These are phyloP conservation scores for Paracanthobrama guichenoti DNA, from an alignment of 2,113 vertebrate genomes.

Conservation along the genomic window DNA sequence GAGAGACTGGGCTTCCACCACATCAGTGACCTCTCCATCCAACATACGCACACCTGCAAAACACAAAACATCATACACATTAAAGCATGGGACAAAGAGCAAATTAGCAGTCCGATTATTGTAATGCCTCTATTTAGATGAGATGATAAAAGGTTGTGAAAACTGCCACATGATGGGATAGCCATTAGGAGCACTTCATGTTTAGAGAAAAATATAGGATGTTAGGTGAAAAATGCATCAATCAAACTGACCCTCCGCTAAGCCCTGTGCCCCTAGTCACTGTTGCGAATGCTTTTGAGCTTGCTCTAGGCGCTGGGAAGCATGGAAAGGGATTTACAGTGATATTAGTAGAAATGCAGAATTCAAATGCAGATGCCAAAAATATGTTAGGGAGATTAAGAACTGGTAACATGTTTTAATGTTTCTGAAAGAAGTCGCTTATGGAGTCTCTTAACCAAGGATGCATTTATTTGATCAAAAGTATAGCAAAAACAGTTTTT, in stretches of 20 bases:
- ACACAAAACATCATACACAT: constrained; percentile 12
- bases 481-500: not conserved
- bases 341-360: not conserved
- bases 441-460: not conserved
- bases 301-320: not conserved
- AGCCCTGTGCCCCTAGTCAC: not conserved
- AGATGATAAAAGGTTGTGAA: not conserved
- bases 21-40: constrained; percentile 96
- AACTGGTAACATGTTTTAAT: too few species aligned
- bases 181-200: not conserved
- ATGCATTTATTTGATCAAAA: not conserved
- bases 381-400: too few species aligned
- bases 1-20: constrained; percentile 94
- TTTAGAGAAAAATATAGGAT: not conserved
- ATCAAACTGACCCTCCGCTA: not conserved
- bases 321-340: not conserved
- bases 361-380: not conserved
- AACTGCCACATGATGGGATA: not conserved
- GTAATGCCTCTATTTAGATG: not conserved
- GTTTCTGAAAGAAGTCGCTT: too few species aligned
- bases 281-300: not conserved
- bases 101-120: not conserved
- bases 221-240: not conserved
- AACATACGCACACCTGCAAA: constrained; percentile 93
- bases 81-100: not conserved